These are phyloP conservation scores for Amniataba percoides DNA, from an alignment of 2,797 vertebrate species.

Conservation along the genomic window DNA sequence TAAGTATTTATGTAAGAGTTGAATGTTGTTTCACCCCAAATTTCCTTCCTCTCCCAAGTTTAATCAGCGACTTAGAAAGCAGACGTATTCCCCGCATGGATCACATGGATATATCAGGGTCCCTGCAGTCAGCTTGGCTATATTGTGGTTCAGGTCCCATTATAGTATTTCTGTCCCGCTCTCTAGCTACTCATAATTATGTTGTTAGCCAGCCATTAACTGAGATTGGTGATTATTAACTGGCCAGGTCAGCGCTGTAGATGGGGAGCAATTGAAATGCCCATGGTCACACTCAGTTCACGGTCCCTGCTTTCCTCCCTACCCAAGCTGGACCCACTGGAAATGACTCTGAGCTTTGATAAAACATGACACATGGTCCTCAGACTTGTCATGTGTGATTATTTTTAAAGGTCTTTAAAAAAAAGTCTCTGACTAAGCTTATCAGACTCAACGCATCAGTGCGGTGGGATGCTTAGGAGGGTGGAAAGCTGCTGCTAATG, in stretches of 20 bases:
- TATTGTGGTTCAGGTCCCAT: constrained; percentile 23
- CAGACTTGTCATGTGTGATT: constrained; percentile 5
- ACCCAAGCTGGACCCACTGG: neutral
- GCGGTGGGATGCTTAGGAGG: constrained; percentile 10
- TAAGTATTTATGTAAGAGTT: neutral
- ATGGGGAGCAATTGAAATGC: constrained; percentile 30
- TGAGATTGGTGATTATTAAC: constrained; percentile 46
- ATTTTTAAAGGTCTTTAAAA: constrained; percentile 34
- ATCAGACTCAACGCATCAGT: constrained; percentile 40
- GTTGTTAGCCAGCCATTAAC: constrained; percentile 59
- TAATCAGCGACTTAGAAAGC: neutral
- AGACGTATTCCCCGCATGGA: constrained; percentile 9
- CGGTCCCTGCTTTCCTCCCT: fast-evolving
- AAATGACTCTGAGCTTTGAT: constrained; percentile 38
- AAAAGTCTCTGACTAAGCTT: constrained; percentile 15
- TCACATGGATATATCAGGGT: constrained; percentile 35
- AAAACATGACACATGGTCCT: constrained; percentile 32
- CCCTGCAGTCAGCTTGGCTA: constrained; percentile 14
- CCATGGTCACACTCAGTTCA: constrained; percentile 34
- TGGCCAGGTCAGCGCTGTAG: constrained; percentile 29
- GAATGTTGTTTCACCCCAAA: neutral
- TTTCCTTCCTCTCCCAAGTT: neutral
- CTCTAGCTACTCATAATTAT: constrained; percentile 64
- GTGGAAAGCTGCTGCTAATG: constrained; percentile 43
- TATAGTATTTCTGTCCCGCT: constrained; percentile 35